These are phyloP conservation scores for Daktulosphaira vitifoliae DNA, from an alignment of 1,140 invertebrate species.

Conservation along the genomic window DNA sequence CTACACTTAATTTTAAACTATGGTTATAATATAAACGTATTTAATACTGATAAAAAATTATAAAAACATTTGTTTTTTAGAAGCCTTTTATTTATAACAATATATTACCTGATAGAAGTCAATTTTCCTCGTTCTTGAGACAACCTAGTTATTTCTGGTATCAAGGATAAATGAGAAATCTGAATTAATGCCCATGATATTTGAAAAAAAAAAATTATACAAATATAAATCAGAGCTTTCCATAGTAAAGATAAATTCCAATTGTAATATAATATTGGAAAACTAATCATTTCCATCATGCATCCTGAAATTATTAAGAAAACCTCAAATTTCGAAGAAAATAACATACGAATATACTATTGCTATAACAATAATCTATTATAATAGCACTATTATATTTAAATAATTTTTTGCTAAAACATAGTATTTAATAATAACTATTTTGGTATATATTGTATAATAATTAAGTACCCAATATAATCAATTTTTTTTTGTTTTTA, in stretches of 20 bases:
- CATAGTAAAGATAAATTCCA: constrained; percentile 51
- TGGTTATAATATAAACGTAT: neutral
- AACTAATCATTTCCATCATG: constrained; percentile 52
- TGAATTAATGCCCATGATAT: constrained; percentile 84
- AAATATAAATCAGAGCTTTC: constrained; percentile 61
- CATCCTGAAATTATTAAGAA: constrained; percentile 48
- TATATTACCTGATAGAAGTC: constrained; percentile 71
- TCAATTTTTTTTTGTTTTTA: constrained; percentile 71
- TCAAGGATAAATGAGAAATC: constrained; percentile 83
- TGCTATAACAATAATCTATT: neutral
- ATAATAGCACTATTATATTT: neutral
- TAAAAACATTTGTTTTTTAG: neutral
- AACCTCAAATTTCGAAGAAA: neutral
- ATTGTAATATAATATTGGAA: constrained; percentile 71
- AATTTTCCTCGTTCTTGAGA: constrained; percentile 62
- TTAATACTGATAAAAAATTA: neutral
- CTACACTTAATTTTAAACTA: neutral
- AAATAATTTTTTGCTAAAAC: neutral
- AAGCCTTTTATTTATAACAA: constrained; percentile 32
- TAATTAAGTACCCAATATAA: constrained; percentile 65
- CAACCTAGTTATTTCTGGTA: constrained; percentile 64
- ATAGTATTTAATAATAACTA: too few relatives aligned
- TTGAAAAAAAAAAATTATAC: constrained; percentile 77
- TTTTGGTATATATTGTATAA: neutral
- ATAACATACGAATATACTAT: neutral